Base-by-base conservation (phyloP, 2,113 vertebrate species). In the Psilopsiagon aymara region DNA sequence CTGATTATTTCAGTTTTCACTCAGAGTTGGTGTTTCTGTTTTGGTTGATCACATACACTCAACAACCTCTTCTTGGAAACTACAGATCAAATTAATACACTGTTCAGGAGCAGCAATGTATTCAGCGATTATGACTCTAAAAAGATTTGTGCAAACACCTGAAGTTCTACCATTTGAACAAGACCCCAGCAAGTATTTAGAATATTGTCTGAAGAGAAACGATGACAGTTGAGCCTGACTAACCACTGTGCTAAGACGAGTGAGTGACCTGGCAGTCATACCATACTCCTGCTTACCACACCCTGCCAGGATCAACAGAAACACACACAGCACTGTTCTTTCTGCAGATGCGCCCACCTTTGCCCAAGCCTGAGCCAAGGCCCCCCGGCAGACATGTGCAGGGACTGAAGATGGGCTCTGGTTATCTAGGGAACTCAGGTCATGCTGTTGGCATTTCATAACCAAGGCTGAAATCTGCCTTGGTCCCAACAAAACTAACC, bases 311-410 rank as follows among this genome's bases (percentile, higher is more conserved):
- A 59, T 23, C n/a, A 29, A n/a, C n/a, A 55, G 47, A 64, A 70
- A 53, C 2, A 4, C 0, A 1, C 19, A 16, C 1, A 1, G 37
- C 33, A 46, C 6, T 1, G 1, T 43, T 27, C 43, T 43, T 13
- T 31, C 66, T 9, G 4, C 28, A n/a, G 29, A 10, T 1, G 6
- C 23, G 60, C 60, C 53, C 0, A 1, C 29, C 53, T 41, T 43
- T 18, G 11, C 69, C 75, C 2, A 0, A 71, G 44, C 51, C 39
- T 43, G 52, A 75, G 70, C 16, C 6, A 1, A 1, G 2, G 47
- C 9, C 13, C 60, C 23, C 37, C 1, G 0, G 60, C 25, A 83
- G 29, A n/a, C 2, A 1, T 3, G 19, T 0, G 0, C n/a, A 33
- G 51, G 62, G 46, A 67, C 59, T 6, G 24, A 47, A 53, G 2